These are phyloP conservation scores for Allacma fusca DNA, from an alignment of 2,888 invertebrate genomes.

Conservation along the genomic window DNA sequence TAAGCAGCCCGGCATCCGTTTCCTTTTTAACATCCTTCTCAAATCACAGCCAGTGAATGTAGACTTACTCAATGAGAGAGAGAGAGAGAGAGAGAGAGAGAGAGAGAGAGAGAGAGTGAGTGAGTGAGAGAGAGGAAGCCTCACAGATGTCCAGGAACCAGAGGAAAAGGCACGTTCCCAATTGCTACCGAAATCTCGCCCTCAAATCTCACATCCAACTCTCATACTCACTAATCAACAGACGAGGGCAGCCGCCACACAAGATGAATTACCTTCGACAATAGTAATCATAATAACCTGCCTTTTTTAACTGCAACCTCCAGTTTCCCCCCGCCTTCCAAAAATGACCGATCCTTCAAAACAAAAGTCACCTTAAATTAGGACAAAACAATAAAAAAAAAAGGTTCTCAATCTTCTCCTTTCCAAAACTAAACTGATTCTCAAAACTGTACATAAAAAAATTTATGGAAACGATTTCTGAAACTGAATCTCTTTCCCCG, in stretches of 20 bases:
- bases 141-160: slow-evolving; percentile 8
- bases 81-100: no score
- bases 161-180: slow-evolving; percentile 19
- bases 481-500: no score
- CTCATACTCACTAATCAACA: slow-evolving; percentile 13
- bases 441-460: no score
- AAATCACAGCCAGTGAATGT: background rate
- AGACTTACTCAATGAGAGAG: no score
- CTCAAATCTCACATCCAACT: slow-evolving; percentile 10
- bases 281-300: slow-evolving; percentile 1
- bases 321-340: background rate
- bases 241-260: slow-evolving; percentile 17
- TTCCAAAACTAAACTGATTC: no score
- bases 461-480: no score
- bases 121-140: slow-evolving; percentile 1
- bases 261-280: slow-evolving; percentile 24
- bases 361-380: slow-evolving; percentile 18
- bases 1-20: slow-evolving; percentile 13
- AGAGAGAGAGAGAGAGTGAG: background rate
- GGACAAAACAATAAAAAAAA: background rate
- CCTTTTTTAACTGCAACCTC: background rate
- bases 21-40: slow-evolving; percentile 18
- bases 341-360: slow-evolving; percentile 12
- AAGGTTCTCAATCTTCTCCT: background rate
- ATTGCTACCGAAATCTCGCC: slow-evolving; percentile 24